Base-by-base conservation (phyloP, 2,888 invertebrate species). In the Tipula confusa region DNA sequence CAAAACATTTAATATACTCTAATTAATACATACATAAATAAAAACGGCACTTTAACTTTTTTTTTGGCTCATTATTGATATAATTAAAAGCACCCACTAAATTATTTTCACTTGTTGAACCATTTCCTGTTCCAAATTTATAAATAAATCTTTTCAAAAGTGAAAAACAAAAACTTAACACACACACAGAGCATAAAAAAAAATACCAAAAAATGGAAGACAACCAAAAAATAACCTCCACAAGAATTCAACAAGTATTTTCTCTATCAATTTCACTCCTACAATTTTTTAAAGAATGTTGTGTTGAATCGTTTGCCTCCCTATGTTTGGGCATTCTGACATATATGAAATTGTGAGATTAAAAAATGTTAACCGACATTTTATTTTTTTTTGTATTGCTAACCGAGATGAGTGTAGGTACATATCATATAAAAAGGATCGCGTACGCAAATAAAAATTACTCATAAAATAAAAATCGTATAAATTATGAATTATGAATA, bases 41-140 rank as follows among this genome's bases (percentile, higher is more conserved):
- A 24, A 64, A 18, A 64, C 64, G 9, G 5, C 24, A 64, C 9
- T 24, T 24, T 13, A 64, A n/a, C n/a, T n/a, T n/a, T 9, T 64
- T 64, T 64, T n/a, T 64, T 64, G 64, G 64, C 64, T 24, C 24
- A 64, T 64, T 64, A 64, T 24, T 64, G 64, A 64, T 24, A 24
- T 64, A 64, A 64, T 64, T 64, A 64, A 64, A 24, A 64, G 64
- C 64, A 64, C 64, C 64, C 64, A 64, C 64, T 64, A 64, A 64
- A 64, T 64, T 64, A 64, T 24, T 64, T 64, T 64, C 24, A 64
- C 64, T 64, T 64, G 64, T 64, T 64, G 64, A 64, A 64, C 43
- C 3, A 43, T 43, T 43, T 43, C 43, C 24, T 64, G 18, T 64
- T 64, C 64, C 64, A 64, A 64, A 64, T 11, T n/a, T n/a, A 64